Evolutionary conservation across 2,797 vertebrate genomes (phyloP), one percentile per base, ranked within the genome.

Genomic region (Sebastes miniatus): DNA sequence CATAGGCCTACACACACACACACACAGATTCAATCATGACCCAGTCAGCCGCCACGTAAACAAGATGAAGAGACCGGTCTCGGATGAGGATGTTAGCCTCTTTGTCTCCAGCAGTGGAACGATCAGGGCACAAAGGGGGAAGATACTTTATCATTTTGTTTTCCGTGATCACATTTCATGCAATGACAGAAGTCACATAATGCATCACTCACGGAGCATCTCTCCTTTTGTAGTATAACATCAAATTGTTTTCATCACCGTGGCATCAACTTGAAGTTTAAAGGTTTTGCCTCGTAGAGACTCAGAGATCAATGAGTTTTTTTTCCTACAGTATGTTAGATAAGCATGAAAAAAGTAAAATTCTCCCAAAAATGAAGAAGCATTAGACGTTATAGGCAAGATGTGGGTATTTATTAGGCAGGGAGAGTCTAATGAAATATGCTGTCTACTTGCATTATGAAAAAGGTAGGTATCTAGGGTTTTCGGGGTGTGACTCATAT

Each of bases 11-110:
- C 3, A 74, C 76, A 79, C 4, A 22, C 69, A 76, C 68, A 79
- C 3, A n/a, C 69, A 50, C 72, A 76, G 20, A 82, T 86, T 88
- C 68, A 87, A 84, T 90, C 80, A 81, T 10, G 81, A 81, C 74
- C 81, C 81, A 77, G 70, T 88, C 39, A 88, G 68, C 71, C 12
- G 39, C 29, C 84, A 74, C 34, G 78, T 74, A 86, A 91, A 88
- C 76, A 83, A 80, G 75, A 77, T 71, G 69, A 66, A 69, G 34
- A 72, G 61, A 50, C 59, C n/a, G 66, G 68, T 76, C 29, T 59
- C 64, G 61, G 77, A 79, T 24, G 29, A 34, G 73, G 43, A 66
- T 64, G 29, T 82, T 69, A 73, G 56, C 58, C 25, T 63, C 66
- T 62, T 73, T 66, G 62, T 69, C 61, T 62, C 16, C 20, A 50